Evolutionary conservation across 2,797 vertebrate genomes (phyloP).

Genomic region (Girardinus metallicus): DNA sequence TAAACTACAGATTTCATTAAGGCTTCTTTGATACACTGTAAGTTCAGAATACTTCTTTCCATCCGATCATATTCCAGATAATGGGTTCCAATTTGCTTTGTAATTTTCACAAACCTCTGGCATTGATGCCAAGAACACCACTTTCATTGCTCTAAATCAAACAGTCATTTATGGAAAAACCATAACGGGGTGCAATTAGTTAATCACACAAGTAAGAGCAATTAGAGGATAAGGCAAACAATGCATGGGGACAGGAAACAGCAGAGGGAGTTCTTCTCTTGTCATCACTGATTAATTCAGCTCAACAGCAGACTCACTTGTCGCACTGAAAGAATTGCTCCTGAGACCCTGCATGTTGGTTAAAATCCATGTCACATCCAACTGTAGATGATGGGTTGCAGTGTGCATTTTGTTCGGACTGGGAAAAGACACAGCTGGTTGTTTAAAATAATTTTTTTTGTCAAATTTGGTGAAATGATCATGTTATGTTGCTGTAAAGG

Average conservation of each 20-base stretch:
- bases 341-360: constrained; percentile 64
- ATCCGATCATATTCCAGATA: constrained; percentile 47
- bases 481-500: not conserved
- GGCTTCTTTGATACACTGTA: constrained; percentile 24
- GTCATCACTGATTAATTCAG: constrained; percentile 75
- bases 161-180: constrained; percentile 71
- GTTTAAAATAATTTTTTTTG: constrained; percentile 38
- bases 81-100: constrained; percentile 29
- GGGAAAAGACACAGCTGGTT: constrained; percentile 30
- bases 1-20: constrained; percentile 26
- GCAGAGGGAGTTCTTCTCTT: constrained; percentile 67
- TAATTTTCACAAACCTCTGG: constrained; percentile 47
- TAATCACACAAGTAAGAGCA: constrained; percentile 74
- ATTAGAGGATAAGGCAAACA: constrained; percentile 74
- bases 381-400: constrained; percentile 56
- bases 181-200: constrained; percentile 71
- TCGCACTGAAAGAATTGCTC: constrained; percentile 52
- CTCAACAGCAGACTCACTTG: constrained; percentile 65
- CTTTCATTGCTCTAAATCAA: constrained; percentile 66
- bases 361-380: constrained; percentile 56
- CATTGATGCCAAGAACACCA: constrained; percentile 43
- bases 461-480: not conserved
- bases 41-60: constrained; percentile 41
- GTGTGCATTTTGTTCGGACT: constrained; percentile 42
- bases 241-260: constrained; percentile 60